Conservation (phyloP, 2,888 invertebrate genomes). For the Acanthosepion pharaonis region DNA sequence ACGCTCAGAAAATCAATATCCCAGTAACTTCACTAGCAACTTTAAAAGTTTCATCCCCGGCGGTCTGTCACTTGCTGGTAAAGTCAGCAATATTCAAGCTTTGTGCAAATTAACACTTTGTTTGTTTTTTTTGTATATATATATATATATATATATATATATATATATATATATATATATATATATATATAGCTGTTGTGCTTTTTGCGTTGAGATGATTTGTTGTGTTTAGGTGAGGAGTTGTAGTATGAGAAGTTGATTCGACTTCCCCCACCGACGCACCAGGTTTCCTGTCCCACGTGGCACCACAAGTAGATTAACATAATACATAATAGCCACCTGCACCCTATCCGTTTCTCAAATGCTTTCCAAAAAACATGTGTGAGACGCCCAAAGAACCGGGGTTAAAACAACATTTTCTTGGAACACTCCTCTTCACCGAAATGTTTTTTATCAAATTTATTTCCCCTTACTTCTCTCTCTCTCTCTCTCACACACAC, state of each 20-base stretch:
- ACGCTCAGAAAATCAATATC: too few species aligned
- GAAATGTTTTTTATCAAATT: too few species aligned
- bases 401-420: not conserved
- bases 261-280: not conserved
- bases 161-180: too few species aligned
- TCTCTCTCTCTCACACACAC: not conserved
- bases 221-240: not conserved
- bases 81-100: not conserved
- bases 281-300: not conserved
- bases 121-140: not conserved
- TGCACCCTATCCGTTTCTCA: not conserved
- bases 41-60: not conserved
- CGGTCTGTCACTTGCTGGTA: not conserved
- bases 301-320: not conserved
- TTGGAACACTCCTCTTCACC: not conserved
- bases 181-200: too few species aligned
- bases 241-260: not conserved
- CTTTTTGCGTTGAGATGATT: too few species aligned
- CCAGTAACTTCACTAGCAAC: too few species aligned
- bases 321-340: slow-evolving; percentile 3
- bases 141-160: too few species aligned
- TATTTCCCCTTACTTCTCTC: too few species aligned
- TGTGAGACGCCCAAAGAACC: not conserved
- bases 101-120: not conserved
- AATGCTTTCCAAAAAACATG: not conserved